Evolutionary conservation across 2,797 vertebrate species (phyloP), one percentile per base, ranked within the genome.

Genomic region (Peromyscus melanophrys): DNA sequence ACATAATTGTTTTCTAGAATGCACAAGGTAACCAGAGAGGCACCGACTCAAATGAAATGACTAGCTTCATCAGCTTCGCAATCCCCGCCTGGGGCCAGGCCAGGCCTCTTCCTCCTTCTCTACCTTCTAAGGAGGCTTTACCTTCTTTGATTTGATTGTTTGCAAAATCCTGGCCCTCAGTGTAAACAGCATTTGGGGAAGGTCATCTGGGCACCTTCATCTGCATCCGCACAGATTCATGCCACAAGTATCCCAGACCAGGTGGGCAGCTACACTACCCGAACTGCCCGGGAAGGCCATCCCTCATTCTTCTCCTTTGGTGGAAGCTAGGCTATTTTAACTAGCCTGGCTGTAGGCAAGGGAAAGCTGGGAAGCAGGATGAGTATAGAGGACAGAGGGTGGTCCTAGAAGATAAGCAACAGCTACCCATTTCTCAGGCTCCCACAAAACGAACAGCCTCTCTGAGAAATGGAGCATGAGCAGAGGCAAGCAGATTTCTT

Each of bases 1-100:
- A 94, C 85, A 55, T 69, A 84, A 91, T 88, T 93, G 55, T 83
- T 96, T 97, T 95, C 97, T 90, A 96, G 95, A 94, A 96, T 92
- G 69, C 89, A 57, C 46, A 63, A 67, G 43, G 71, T 92, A 91
- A 34, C 80, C 87, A 43, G 43, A 95, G 95, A 96, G 73, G 12
- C 59, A 78, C 61, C 63, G 31, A 87, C 34, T 61, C 59, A 87
- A 81, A 90, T 67, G 73, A 87, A 65, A 71, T 73, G 73, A 88
- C 82, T 80, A 16, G 13, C 80, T 83, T 83, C 80, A 52, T n/a
- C 19, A 63, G 43, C 65, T 93, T 90, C 75, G 91, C 69, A 25
- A 13, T 61, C 81, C 63, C 86, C 69, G 80, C 86, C 59, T 1
- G 59, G 40, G 86, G 82, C 71, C 85, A 89, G 1, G 7, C 27